Evolutionary conservation across 2,113 vertebrate species (phyloP).

Genomic region (Abramis brama): DNA sequence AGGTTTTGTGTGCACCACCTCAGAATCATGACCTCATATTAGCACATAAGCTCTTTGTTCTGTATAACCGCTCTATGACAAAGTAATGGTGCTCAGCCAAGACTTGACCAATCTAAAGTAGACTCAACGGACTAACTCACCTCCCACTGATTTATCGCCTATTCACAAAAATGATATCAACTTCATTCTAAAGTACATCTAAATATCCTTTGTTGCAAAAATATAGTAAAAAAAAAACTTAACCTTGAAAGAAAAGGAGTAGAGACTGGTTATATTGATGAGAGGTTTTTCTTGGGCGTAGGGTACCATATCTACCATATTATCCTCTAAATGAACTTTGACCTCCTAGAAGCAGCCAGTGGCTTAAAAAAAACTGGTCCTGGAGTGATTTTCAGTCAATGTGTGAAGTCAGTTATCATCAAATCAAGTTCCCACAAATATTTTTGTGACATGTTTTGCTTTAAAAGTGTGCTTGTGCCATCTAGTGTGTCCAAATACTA

Average conservation of each 20-base stretch:
- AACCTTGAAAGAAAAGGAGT: too few species aligned
- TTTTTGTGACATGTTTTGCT: neutral
- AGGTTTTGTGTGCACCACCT: neutral
- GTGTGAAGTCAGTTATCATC: neutral
- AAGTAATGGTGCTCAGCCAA: neutral
- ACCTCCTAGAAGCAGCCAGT: neutral
- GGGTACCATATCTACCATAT: neutral
- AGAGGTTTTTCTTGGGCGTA: too few species aligned
- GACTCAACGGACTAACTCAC: neutral
- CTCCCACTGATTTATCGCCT: neutral
- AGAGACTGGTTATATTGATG: neutral
- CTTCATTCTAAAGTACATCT: neutral
- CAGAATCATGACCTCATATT: slow-evolving; percentile 18
- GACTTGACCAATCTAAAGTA: neutral
- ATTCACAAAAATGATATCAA: neutral
- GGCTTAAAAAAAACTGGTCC: slow-evolving; percentile 48
- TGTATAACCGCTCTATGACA: neutral
- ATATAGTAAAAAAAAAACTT: too few species aligned
- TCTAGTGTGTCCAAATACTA: neutral
- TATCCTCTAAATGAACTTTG: neutral
- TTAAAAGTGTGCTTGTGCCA: neutral
- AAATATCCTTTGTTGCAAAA: neutral
- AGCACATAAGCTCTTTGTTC: neutral
- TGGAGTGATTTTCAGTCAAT: neutral
- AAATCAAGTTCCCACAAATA: neutral